Conservation (phyloP, 2,113 vertebrate genomes). For the Nematolebias whitei region DNA sequence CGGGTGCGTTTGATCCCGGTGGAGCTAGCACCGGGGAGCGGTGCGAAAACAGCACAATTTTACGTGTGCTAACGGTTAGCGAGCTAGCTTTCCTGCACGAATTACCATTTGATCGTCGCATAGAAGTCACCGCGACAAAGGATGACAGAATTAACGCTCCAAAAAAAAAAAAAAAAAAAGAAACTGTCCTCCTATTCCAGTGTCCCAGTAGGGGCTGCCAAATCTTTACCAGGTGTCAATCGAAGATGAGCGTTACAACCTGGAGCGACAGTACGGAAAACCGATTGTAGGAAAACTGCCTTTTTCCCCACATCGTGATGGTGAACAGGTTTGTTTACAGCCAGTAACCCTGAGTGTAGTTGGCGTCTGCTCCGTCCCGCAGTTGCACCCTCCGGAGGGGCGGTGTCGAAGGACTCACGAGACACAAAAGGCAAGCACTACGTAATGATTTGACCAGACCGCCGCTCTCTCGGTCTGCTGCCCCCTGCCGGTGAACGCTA, state of each 20-base stretch:
- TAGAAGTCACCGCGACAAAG: conserved; percentile 28
- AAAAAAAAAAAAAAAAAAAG: background rate
- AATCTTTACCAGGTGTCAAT: conserved; percentile 4
- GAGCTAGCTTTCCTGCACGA: conserved; percentile 20
- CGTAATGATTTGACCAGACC: conserved; percentile 67
- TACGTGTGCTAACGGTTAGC: conserved; percentile 27
- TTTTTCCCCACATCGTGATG: conserved; percentile 30
- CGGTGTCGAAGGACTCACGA: conserved; percentile 71
- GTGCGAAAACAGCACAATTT: conserved; percentile 9
- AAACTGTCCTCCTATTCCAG: background rate
- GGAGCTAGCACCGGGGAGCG: background rate
- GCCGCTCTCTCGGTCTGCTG: background rate
- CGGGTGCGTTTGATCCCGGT: background rate
- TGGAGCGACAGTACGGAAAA: background rate
- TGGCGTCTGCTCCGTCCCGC: conserved; percentile 26
- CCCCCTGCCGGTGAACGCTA: conserved; percentile 51
- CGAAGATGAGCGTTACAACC: background rate
- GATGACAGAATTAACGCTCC: conserved; percentile 34
- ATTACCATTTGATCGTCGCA: conserved; percentile 48
- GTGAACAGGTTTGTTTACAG: conserved; percentile 75
- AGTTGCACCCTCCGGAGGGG: conserved; percentile 69
- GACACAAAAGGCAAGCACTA: conserved; percentile 75
- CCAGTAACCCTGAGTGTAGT: conserved; percentile 27
- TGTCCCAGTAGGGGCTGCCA: conserved; percentile 1
- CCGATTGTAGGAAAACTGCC: background rate